Conservation (phyloP, 53 echinoderm and acorn worm species). For the Holothuria scabra region DNA sequence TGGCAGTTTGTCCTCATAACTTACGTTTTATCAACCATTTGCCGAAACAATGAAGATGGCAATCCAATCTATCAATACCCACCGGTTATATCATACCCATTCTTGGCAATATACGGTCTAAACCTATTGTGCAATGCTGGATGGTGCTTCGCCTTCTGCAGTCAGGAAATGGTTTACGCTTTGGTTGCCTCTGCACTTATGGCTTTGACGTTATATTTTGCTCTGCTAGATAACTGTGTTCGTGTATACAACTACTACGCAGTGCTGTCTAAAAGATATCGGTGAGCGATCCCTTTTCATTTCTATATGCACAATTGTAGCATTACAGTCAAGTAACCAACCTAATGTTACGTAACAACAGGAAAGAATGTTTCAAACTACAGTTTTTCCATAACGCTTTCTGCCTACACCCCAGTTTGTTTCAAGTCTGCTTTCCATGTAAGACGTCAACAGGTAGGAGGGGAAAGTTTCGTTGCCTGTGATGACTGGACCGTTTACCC, state of each 20-base stretch:
- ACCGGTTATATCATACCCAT: conserved; percentile 36
- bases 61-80: conserved; percentile 24
- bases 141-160: conserved; percentile 42
- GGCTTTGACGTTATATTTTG: not conserved
- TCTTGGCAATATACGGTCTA: conserved; percentile 8
- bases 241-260: not conserved
- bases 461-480: too few relatives aligned
- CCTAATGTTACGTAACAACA: too few relatives aligned
- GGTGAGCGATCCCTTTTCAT: not conserved
- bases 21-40: conserved; percentile 59
- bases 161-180: conserved; percentile 3
- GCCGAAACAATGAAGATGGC: conserved; percentile 53
- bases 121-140: conserved; percentile 28
- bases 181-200: not conserved
- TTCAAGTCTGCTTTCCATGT: too few relatives aligned
- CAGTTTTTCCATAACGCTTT: too few relatives aligned
- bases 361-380: too few relatives aligned
- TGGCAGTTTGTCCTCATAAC: conserved; percentile 52
- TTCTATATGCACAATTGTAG: too few relatives aligned
- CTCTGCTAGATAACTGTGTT: not conserved
- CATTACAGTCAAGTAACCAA: too few relatives aligned
- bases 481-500: too few relatives aligned
- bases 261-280: conserved; percentile 1
- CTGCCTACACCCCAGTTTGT: too few relatives aligned
- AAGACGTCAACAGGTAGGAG: too few relatives aligned